phyloP scores from a whole-genome alignment of 2,113 vertebrate genomes.

The Eurystomus gularis region DNA sequence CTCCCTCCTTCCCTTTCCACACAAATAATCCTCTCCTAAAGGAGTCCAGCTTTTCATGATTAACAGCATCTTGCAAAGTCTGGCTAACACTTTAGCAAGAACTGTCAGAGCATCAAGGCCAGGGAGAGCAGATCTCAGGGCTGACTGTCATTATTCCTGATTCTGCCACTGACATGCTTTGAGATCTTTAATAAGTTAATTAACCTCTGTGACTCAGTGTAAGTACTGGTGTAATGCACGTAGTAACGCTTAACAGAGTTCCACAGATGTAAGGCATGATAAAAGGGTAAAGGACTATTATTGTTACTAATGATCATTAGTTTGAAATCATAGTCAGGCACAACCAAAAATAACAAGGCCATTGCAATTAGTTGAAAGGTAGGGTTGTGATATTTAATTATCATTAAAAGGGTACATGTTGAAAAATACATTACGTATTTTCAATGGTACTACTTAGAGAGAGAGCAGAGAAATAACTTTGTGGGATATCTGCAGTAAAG shows the following conservation, averaged over 20 bases:
- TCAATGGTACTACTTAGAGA: neutral
- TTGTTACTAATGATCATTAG: slow-evolving; percentile 41
- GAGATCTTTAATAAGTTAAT: slow-evolving; percentile 57
- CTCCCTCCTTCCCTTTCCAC: neutral
- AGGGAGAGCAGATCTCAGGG: neutral
- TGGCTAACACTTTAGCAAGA: neutral
- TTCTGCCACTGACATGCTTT: neutral
- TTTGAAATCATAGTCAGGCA: slow-evolving; percentile 45
- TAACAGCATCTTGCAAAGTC: neutral
- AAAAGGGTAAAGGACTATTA: slow-evolving; percentile 38
- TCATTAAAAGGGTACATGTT: slow-evolving; percentile 17
- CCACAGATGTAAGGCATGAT: slow-evolving; percentile 35
- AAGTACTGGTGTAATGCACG: slow-evolving; percentile 25
- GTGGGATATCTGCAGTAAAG: neutral
- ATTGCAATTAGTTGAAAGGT: slow-evolving; percentile 37
- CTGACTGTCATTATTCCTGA: neutral
- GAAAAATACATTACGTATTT: slow-evolving; percentile 40
- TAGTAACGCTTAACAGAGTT: slow-evolving; percentile 7
- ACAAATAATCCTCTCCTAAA: neutral
- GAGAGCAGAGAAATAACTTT: neutral
- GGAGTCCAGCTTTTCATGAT: neutral
- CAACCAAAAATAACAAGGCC: slow-evolving; percentile 56
- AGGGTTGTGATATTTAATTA: slow-evolving; percentile 42
- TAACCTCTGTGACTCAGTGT: slow-evolving; percentile 51
- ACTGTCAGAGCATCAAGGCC: neutral